A percentile compares a stretch with the other conserved stretches of the same genome.
Conservation (phyloP, 1,140 invertebrate species). For the Drosophila truncata region DNA sequence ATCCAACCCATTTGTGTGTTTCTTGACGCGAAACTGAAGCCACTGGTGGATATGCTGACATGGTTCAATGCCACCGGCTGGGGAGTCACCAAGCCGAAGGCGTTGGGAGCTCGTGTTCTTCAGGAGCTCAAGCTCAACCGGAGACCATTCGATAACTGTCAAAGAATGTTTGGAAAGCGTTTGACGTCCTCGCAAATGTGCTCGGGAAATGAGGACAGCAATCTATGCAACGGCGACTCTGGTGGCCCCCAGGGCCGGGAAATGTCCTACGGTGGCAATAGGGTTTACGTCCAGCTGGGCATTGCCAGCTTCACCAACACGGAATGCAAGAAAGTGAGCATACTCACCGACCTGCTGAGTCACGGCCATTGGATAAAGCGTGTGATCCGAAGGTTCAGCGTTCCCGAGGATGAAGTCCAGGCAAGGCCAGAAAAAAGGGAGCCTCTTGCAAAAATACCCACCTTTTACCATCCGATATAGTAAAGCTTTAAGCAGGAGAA, state of each 20-base stretch:
- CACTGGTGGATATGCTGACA: background rate
- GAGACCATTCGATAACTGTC: background rate
- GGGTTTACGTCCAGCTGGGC: slow-evolving; percentile 18
- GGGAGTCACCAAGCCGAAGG: background rate
- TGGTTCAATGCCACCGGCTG: slow-evolving; percentile 16
- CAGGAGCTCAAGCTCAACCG: background rate
- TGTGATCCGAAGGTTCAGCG: background rate
- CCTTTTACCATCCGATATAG: background rate
- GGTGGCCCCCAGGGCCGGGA: slow-evolving; percentile 3
- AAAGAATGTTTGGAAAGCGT: background rate
- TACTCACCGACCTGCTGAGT: slow-evolving; percentile 11
- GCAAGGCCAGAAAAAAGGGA: too few species aligned
- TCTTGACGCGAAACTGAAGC: background rate
- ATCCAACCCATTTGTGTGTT: slow-evolving; percentile 26
- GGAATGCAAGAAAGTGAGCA: background rate
- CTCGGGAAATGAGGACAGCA: background rate
- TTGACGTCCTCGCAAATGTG: background rate
- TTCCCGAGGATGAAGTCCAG: background rate
- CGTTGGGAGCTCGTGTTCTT: background rate
- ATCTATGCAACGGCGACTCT: slow-evolving; percentile 14
- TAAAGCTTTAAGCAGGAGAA: background rate
- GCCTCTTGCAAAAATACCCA: background rate
- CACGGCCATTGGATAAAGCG: slow-evolving; percentile 12
- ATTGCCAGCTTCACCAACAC: slow-evolving; percentile 9
- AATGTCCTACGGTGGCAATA: background rate